A percentile compares a stretch with the other conserved stretches of the same genome.
phyloP scores from a whole-genome alignment of 2,113 vertebrate genomes.

The Chitala chitala region DNA sequence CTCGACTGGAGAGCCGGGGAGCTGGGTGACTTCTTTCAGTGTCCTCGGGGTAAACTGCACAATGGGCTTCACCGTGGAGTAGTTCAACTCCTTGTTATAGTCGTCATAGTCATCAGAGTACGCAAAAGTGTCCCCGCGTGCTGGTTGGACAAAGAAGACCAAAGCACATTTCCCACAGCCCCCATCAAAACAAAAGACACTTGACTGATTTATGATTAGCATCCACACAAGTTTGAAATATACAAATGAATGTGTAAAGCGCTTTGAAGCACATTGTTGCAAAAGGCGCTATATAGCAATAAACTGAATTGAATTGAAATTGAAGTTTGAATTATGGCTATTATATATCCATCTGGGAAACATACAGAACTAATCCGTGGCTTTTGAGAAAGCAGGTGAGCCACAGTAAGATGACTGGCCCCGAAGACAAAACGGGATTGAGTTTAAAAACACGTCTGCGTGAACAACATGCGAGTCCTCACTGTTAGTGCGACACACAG shows the following conservation, averaged over 20 bases:
- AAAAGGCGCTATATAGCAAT: too few relatives aligned
- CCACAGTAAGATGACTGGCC: background rate
- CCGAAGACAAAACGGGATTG: background rate
- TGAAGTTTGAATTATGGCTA: too few relatives aligned
- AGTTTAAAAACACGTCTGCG: background rate
- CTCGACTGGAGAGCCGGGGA: background rate
- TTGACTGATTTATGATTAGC: too few relatives aligned
- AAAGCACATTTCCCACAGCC: background rate
- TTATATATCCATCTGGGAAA: too few relatives aligned
- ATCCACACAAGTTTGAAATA: background rate
- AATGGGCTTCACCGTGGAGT: background rate
- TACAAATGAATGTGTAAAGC: too few relatives aligned
- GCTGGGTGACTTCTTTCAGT: background rate
- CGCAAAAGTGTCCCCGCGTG: constrained; percentile 81
- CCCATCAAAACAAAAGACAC: too few relatives aligned
- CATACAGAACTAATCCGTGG: too few relatives aligned
- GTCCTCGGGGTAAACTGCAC: constrained; percentile 13
- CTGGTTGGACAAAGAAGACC: constrained; percentile 49
- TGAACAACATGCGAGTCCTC: constrained; percentile 31
- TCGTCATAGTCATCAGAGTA: constrained; percentile 75
- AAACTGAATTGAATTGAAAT: too few relatives aligned
- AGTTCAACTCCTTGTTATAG: constrained; percentile 53
- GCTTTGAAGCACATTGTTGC: too few relatives aligned
- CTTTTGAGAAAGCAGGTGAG: background rate
- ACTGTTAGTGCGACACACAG: constrained; percentile 70